phyloP scores from a whole-genome alignment of 2,113 vertebrate species.

The Percina caprodes region DNA sequence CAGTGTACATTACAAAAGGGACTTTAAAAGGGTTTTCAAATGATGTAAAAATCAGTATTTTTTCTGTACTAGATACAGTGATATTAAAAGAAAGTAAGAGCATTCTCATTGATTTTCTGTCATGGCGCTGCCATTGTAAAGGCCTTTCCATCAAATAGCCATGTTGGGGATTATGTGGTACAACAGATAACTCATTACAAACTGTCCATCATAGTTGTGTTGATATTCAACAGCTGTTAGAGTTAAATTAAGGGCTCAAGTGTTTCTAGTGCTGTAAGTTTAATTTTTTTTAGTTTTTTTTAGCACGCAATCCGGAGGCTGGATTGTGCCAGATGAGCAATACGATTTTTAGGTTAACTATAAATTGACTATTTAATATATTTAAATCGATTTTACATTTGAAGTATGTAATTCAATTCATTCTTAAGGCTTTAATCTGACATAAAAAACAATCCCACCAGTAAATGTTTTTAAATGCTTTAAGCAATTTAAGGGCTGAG shows the following conservation, averaged over 20 bases:
- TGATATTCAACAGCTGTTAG: slow-evolving; percentile 29
- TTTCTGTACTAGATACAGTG: slow-evolving; percentile 1
- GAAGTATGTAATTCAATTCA: neutral
- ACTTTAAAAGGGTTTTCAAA: slow-evolving; percentile 23
- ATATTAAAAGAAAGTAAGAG: slow-evolving; percentile 12
- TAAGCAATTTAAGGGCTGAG: neutral
- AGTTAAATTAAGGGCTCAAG: neutral
- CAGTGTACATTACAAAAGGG: slow-evolving; percentile 12
- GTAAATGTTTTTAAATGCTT: neutral
- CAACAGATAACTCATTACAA: slow-evolving; percentile 38
- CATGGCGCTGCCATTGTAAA: slow-evolving; percentile 32
- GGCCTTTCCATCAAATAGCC: slow-evolving; percentile 9
- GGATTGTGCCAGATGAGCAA: slow-evolving; percentile 37
- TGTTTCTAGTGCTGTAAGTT: slow-evolving; percentile 18
- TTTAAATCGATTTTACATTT: neutral
- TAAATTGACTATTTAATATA: neutral
- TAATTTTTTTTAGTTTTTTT: neutral
- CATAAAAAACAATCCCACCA: neutral
- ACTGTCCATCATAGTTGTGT: slow-evolving; percentile 29
- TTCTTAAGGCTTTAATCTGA: neutral
- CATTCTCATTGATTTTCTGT: slow-evolving; percentile 43
- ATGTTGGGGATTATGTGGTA: slow-evolving; percentile 29
- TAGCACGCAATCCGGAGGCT: slow-evolving; percentile 27
- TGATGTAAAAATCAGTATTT: neutral
- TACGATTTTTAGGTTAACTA: neutral